Percentiles rank a stretch among this genome's conserved stretches.
Conservation (phyloP, 2,888 invertebrate species). For the Mythimna albipuncta region DNA sequence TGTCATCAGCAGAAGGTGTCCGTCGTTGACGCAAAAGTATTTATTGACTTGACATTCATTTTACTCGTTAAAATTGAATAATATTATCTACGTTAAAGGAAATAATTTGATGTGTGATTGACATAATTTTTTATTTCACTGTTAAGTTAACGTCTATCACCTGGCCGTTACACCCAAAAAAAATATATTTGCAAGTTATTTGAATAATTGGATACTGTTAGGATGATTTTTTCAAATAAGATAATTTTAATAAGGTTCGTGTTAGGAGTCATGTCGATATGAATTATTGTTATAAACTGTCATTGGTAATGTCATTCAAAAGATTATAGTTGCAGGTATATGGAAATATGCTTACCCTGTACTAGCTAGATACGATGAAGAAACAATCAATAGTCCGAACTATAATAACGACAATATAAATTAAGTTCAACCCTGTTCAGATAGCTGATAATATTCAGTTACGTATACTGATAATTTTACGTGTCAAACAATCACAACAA, state of each 20-base stretch:
- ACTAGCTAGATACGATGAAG: slow-evolving; percentile 1
- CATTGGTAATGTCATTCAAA: slow-evolving; percentile 46
- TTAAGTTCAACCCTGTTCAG: slow-evolving; percentile 21
- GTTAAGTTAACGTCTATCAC: slow-evolving; percentile 56
- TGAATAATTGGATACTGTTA: slow-evolving; percentile 60
- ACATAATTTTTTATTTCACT: slow-evolving; percentile 70
- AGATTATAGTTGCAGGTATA: neutral
- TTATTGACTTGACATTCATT: slow-evolving; percentile 63
- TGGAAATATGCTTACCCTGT: slow-evolving; percentile 1
- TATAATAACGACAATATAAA: slow-evolving; percentile 36
- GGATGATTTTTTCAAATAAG: slow-evolving; percentile 39
- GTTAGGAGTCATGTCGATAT: slow-evolving; percentile 30
- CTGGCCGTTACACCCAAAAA: slow-evolving; percentile 61
- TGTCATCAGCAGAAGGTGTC: slow-evolving; percentile 60
- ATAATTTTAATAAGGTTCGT: slow-evolving; percentile 43
- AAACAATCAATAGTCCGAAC: neutral
- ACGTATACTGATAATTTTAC: slow-evolving; percentile 34
- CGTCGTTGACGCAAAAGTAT: slow-evolving; percentile 56
- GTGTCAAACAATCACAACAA: slow-evolving; percentile 35
- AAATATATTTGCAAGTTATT: slow-evolving; percentile 56
- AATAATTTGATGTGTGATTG: slow-evolving; percentile 76
- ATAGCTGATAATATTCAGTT: slow-evolving; percentile 27
- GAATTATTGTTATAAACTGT: slow-evolving; percentile 39
- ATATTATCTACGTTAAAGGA: slow-evolving; percentile 66
- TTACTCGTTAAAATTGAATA: slow-evolving; percentile 74